Conservation (phyloP, 2,113 vertebrate species). For the Vimba vimba region DNA sequence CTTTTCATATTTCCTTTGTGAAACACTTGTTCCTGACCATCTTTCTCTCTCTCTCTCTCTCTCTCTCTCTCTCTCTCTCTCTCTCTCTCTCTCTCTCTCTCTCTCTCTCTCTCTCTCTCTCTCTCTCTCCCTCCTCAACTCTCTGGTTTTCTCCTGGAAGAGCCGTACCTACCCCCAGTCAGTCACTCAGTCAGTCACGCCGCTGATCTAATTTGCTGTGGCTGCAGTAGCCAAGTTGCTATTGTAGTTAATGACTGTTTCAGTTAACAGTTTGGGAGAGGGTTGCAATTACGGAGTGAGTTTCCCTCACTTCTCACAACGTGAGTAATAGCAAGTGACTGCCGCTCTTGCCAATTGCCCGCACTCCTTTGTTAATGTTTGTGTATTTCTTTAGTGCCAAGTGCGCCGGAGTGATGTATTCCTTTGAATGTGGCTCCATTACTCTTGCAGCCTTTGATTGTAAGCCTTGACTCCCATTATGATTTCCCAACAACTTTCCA, state of each 20-base stretch:
- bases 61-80: neutral
- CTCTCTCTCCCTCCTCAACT: neutral
- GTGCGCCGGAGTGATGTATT: conserved; percentile 76
- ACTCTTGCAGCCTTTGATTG: conserved; percentile 69
- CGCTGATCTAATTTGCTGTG: conserved; percentile 79
- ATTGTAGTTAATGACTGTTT: conserved; percentile 84
- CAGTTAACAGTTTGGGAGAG: conserved; percentile 80
- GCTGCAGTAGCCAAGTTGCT: conserved; percentile 79
- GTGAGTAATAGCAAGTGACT: conserved; percentile 75
- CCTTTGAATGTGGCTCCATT: conserved; percentile 76
- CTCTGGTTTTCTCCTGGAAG: conserved; percentile 33
- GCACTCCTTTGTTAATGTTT: conserved; percentile 80
- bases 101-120: neutral
- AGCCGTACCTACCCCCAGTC: conserved; percentile 45
- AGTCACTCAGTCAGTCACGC: conserved; percentile 69
- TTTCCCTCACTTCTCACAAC: conserved; percentile 67
- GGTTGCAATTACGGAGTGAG: conserved; percentile 77
- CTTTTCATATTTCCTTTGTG: conserved; percentile 17
- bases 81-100: too few relatives aligned
- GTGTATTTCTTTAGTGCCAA: conserved; percentile 76
- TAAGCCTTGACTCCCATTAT: conserved; percentile 78
- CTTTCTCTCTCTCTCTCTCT: neutral
- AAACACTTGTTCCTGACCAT: conserved; percentile 36
- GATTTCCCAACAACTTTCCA: conserved; percentile 78
- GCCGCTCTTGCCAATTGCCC: conserved; percentile 76